Evolutionary conservation across 2,113 vertebrate genomes (phyloP).

Genomic region (Rostratula benghalensis): DNA sequence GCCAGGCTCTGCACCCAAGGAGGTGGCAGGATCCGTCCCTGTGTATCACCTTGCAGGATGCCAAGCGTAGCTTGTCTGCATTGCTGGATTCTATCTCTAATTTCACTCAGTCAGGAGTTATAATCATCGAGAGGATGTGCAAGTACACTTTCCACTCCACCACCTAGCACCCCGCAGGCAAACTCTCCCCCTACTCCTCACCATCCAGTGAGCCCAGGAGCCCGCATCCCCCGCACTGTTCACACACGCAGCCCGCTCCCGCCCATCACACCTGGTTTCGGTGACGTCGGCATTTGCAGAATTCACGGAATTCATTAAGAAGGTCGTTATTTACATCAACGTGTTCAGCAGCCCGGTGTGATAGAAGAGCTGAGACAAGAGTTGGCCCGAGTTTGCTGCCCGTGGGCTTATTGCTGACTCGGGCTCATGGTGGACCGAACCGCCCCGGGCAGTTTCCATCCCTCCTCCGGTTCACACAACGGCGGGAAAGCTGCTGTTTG

Average conservation of each 20-base stretch:
- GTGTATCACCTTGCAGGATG: neutral
- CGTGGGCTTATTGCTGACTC: slow-evolving; percentile 71
- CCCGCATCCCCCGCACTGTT: neutral
- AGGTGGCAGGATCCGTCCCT: neutral
- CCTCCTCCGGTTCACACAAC: neutral
- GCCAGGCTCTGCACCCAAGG: neutral
- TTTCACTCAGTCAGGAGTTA: neutral
- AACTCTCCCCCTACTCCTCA: neutral
- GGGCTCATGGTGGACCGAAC: neutral
- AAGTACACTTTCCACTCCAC: neutral
- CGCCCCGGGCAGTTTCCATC: neutral
- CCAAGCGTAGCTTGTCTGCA: neutral
- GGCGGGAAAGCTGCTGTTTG: neutral
- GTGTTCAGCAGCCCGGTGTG: slow-evolving; percentile 41
- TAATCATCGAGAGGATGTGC: neutral
- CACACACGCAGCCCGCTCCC: neutral
- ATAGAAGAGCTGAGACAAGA: slow-evolving; percentile 34
- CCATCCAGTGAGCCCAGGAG: neutral
- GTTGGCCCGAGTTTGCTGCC: neutral
- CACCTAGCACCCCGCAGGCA: rapidly evolving
- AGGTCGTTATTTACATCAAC: slow-evolving; percentile 53
- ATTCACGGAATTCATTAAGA: slow-evolving; percentile 80
- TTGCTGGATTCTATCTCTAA: neutral
- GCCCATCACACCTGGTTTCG: neutral
- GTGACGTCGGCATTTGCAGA: slow-evolving; percentile 55